Base-by-base conservation (phyloP, 2,797 vertebrate species). In the Triplophysa bombifrons region DNA sequence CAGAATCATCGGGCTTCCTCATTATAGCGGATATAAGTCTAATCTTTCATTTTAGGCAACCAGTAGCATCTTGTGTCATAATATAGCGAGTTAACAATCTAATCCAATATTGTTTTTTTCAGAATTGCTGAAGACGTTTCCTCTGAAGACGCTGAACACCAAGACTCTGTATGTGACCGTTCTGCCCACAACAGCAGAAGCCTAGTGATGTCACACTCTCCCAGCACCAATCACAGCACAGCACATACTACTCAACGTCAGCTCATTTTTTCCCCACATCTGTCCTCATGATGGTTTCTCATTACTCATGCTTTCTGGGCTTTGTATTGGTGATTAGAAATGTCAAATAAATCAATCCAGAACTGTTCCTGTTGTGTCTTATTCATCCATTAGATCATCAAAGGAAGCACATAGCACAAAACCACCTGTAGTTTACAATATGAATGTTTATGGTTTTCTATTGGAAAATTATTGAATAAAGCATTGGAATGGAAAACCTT, bases 161-260 rank as follows among this genome's bases (percentile, higher is more conserved):
- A 98, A 96, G 92, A 96, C 94, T 19, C 64, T 98, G 19, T 98
- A 94, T 82, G 94, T 98, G 86, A 86, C 84, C 86, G 95, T 96
- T 85, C 85, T 95, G 80, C 94, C 96, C 41, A 97, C 96, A 65
- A 96, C 95, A 0, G 96, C 97, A 25, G 95, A 96, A 80, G 86
- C 91, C 4, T 95, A 91, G 88, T 71, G 27, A 74, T 67, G 22
- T 20, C 83, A 75, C 38, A 83, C 76, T 86, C 71, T 82, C 55
- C 11, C 17, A 34, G 12, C 55, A 53, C 55, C 69, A 68, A 44
- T 73, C 25, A 27, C 10, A 25, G 38, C 14, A 34, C 6, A 60
- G 6, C 30, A 16, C 11, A 12, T 10, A 13, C 41, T 38, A 6
- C 44, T 46, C 13, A 22, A 25, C 50, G 55, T 30, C 76, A 19